Conservation (phyloP, 2,888 invertebrate genomes). For the Oscheius sp. region DNA sequence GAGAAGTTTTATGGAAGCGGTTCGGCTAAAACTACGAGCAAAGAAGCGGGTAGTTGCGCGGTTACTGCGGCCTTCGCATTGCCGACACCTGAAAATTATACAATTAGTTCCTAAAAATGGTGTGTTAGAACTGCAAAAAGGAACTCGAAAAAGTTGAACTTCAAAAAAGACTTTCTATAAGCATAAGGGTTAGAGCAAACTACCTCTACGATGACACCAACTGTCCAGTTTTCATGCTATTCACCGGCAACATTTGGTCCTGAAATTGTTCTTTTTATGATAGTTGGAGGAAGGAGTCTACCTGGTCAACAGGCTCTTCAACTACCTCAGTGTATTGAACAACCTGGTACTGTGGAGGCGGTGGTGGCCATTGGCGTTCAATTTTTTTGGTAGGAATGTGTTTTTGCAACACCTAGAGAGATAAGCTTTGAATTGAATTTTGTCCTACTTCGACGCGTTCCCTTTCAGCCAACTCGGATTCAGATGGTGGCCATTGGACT, state of each 20-base stretch:
- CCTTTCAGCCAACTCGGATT: constrained; percentile 58
- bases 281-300: neutral
- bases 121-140: neutral
- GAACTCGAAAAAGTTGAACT: neutral
- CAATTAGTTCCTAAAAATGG: neutral
- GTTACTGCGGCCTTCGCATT: constrained; percentile 17
- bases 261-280: neutral
- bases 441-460: constrained; percentile 55
- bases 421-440: neutral
- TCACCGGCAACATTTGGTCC: constrained; percentile 30
- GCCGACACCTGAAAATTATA: constrained; percentile 15
- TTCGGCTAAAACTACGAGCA: constrained; percentile 22
- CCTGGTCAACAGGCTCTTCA: constrained; percentile 15
- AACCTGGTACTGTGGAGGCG: constrained; percentile 58
- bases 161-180: neutral
- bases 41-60: constrained; percentile 15
- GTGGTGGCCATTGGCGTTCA: constrained; percentile 61
- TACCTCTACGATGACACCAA: constrained; percentile 28
- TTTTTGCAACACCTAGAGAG: constrained; percentile 48
- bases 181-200: constrained; percentile 12
- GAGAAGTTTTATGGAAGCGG: constrained; percentile 9
- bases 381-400: constrained; percentile 58
- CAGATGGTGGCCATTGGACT: constrained; percentile 68
- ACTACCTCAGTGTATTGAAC: neutral
- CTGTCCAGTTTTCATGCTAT: constrained; percentile 32